Evolutionary conservation across 2,797 vertebrate genomes (phyloP).

Genomic region (Paguma larvata): DNA sequence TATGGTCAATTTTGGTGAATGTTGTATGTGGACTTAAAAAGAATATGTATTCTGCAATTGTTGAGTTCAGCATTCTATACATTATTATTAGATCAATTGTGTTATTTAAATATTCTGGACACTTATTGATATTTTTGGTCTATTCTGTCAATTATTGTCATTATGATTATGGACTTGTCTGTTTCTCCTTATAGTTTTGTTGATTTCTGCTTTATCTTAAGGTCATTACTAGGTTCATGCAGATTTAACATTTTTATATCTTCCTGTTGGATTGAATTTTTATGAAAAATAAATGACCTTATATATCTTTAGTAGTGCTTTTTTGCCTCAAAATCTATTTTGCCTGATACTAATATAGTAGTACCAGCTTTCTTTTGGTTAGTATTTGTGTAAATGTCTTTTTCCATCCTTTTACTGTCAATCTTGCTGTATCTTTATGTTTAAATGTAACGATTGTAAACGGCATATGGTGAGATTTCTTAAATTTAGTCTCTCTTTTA

Average conservation of each 20-base stretch:
- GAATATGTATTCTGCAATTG: not conserved
- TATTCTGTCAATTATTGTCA: slow-evolving; percentile 12
- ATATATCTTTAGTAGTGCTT: not conserved
- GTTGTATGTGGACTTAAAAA: slow-evolving; percentile 53
- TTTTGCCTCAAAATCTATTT: slow-evolving; percentile 48
- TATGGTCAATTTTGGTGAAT: slow-evolving; percentile 39
- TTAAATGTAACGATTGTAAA: slow-evolving; percentile 33
- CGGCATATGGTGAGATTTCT: not conserved
- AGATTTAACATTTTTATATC: slow-evolving; percentile 35
- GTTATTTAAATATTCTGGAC: slow-evolving; percentile 1
- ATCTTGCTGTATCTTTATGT: slow-evolving; percentile 39
- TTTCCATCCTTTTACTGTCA: slow-evolving; percentile 51
- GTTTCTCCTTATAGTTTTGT: slow-evolving; percentile 33
- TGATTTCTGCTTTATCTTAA: slow-evolving; percentile 61
- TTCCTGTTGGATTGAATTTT: slow-evolving; percentile 35
- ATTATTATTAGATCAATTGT: slow-evolving; percentile 9
- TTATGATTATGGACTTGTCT: slow-evolving; percentile 54
- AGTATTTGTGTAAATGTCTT: slow-evolving; percentile 33
- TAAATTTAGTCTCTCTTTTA: slow-evolving; percentile 49
- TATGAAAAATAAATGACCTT: not conserved
- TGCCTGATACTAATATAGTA: slow-evolving; percentile 40
- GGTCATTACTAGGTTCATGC: not conserved
- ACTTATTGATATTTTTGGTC: not conserved
- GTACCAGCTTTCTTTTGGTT: slow-evolving; percentile 41
- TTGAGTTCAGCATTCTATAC: not conserved